Evolutionary conservation across 2,888 invertebrate species (phyloP), one percentile per base, ranked within the genome.

Genomic region (Norana najaformis): DNA sequence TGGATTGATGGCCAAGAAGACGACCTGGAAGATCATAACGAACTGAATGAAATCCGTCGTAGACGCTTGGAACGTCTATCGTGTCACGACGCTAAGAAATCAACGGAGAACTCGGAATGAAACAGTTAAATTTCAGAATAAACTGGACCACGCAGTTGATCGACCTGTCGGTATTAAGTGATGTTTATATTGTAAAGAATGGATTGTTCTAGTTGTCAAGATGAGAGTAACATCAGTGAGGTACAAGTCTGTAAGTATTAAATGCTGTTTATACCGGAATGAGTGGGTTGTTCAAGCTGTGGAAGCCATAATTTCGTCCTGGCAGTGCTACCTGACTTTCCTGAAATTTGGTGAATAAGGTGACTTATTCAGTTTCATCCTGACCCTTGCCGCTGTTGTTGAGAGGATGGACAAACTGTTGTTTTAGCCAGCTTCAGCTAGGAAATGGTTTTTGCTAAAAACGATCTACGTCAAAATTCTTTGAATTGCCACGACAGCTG

Each of bases 41-140:
- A 93, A 88, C 91, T 93, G 91, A 93, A 93, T 89, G 94, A 94
- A 92, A 92, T 94, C 8, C 90, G 94, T 37, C 92, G 93, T 89
- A 91, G 94, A 38, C 92, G 94, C 85, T 37, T 85, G 35, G 85
- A 85, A 37, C 85, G 37, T 14, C 85, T 85, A 20, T 36, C 36
- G 18, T 36, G 85, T 85, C 37, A 37, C 23, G 85, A 83, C 30
- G 34, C 35, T 3, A 83, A 83, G 34, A 83, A 83, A 83, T 83
- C 83, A 5, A n/a, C 83, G 47, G 47, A 69, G 69, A 69, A 13
- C 69, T 69, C 69, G 3, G 69, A 69, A 69, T 69, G 69, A 69
- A 69, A 69, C 69, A 0, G n/a, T 69, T n/a, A n/a, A 69, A 69
- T 69, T n/a, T 69, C n/a, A 69, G 30, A 69, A 30, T n/a, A 69